Evolutionary conservation across 2,888 invertebrate species (phyloP), one percentile per base, ranked within the genome.

Genomic region (Opisthograptis luteolata): DNA sequence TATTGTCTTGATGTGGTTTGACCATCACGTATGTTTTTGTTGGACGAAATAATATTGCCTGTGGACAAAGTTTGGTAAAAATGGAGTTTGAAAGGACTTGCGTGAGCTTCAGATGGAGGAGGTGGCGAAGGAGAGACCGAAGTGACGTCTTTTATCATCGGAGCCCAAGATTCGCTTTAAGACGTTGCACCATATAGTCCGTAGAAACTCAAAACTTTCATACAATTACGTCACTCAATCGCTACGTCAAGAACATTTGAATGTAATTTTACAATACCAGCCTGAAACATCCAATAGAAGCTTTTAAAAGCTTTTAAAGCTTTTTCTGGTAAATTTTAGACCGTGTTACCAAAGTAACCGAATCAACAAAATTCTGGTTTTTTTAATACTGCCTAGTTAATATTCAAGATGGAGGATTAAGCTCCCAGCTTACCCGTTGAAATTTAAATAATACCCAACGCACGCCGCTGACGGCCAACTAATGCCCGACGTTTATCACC

Each of bases 391-490:
- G 19, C 45, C 19, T 68, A 55, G 63, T 70, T 70, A 71, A 71
- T 66, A 68, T 70, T 60, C 60, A 40, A 65, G 60, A 53, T 61
- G 41, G 54, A 66, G 68, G 71, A 72, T 73, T 71, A 69, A 55
- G 70, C 73, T 67, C 60, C 73, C 66, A 66, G 64, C 70, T 78
- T 76, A 76, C 78, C 61, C 69, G 77, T 62, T 70, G 74, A 83
- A 75, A 83, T 81, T 80, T 82, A 66, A 82, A 84, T 84, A 82
- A 82, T 76, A 66, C 74, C 62, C 54, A 28, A 52, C 65, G 48
- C 63, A 60, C 42, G 44, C 53, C 62, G 71, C 52, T 65, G 76
- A 73, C 79, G 70, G 58, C 55, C 54, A 62, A 66, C 73, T 76
- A 77, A 76, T 77, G 72, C 66, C 47, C 58, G 56, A 51, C 70